These are phyloP conservation scores for Ptychobarbus kaznakovi DNA, from an alignment of 2,797 vertebrate genomes.

Conservation along the genomic window DNA sequence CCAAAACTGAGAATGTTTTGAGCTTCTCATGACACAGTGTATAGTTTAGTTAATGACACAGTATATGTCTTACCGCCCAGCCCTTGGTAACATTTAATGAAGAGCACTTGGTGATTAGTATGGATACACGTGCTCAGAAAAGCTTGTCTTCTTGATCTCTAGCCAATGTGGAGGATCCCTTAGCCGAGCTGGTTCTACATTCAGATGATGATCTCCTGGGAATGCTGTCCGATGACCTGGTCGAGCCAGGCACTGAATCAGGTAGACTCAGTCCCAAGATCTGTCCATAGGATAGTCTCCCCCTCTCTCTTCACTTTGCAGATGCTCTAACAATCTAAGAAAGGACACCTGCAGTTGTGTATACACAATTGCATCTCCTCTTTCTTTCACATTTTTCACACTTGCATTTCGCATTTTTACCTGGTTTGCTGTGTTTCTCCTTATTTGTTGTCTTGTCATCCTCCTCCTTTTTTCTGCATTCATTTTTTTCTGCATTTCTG, in stretches of 20 bases:
- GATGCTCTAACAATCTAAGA: constrained; percentile 32
- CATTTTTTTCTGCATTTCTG: constrained; percentile 50
- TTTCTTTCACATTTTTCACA: constrained; percentile 23
- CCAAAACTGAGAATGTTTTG: neutral
- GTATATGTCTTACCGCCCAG: neutral
- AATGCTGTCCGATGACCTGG: constrained; percentile 90
- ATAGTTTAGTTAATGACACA: neutral
- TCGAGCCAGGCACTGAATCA: constrained; percentile 81
- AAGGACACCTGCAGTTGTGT: constrained; percentile 26
- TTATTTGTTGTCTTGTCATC: constrained; percentile 63
- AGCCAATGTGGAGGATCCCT: constrained; percentile 86
- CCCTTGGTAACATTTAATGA: neutral
- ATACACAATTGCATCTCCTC: neutral
- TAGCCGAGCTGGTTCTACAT: constrained; percentile 91
- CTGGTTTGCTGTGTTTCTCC: constrained; percentile 31
- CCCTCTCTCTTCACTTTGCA: constrained; percentile 23
- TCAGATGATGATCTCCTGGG: constrained; percentile 94
- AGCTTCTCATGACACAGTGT: neutral
- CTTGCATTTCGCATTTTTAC: constrained; percentile 31
- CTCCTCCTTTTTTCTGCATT: constrained; percentile 50
- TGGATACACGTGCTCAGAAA: constrained; percentile 49
- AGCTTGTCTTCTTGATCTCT: constrained; percentile 62
- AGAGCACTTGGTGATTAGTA: neutral
- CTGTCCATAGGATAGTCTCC: constrained; percentile 24
- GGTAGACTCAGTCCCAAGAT: constrained; percentile 68